These are phyloP conservation scores for Mechanitis mazaeus DNA, from an alignment of 2,888 invertebrate genomes.

Conservation along the genomic window DNA sequence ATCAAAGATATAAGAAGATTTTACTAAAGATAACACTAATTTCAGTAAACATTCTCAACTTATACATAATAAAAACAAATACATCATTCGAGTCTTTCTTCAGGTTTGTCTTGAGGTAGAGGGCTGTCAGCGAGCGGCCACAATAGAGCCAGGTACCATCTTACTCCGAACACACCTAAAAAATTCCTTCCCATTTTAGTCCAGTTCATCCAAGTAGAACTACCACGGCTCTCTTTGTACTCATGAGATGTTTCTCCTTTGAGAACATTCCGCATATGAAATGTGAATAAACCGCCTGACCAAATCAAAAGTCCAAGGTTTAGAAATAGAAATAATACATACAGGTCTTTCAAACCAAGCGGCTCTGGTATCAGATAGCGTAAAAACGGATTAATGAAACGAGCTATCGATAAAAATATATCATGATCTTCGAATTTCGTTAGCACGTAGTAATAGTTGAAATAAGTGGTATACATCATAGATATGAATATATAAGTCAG, in stretches of 20 bases:
- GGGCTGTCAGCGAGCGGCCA: slow-evolving; percentile 50
- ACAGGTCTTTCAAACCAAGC: slow-evolving; percentile 41
- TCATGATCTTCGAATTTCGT: slow-evolving; percentile 38
- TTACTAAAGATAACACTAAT: no score
- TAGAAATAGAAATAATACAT: slow-evolving; percentile 40
- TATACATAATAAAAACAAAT: no score
- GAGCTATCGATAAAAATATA: slow-evolving; percentile 34
- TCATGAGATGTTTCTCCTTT: slow-evolving; percentile 71
- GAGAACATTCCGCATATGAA: slow-evolving; percentile 66
- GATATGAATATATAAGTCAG: slow-evolving; percentile 81
- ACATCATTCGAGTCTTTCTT: no score
- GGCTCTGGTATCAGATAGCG: slow-evolving; percentile 37
- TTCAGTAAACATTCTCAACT: neutral
- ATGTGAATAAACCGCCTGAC: slow-evolving; percentile 39
- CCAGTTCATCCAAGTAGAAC: slow-evolving; percentile 64
- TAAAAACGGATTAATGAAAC: slow-evolving; percentile 45
- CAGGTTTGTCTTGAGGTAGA: slow-evolving; percentile 29
- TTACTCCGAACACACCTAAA: slow-evolving; percentile 66
- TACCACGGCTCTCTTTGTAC: slow-evolving; percentile 52
- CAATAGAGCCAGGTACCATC: slow-evolving; percentile 49
- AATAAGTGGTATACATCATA: slow-evolving; percentile 79
- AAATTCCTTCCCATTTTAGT: slow-evolving; percentile 82
- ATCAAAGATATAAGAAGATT: neutral
- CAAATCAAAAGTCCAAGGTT: slow-evolving; percentile 43
- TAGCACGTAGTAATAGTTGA: slow-evolving; percentile 80